These are phyloP conservation scores for Cyprinodon brontotheroides DNA, from an alignment of 2,113 vertebrate species.

Conservation along the genomic window DNA sequence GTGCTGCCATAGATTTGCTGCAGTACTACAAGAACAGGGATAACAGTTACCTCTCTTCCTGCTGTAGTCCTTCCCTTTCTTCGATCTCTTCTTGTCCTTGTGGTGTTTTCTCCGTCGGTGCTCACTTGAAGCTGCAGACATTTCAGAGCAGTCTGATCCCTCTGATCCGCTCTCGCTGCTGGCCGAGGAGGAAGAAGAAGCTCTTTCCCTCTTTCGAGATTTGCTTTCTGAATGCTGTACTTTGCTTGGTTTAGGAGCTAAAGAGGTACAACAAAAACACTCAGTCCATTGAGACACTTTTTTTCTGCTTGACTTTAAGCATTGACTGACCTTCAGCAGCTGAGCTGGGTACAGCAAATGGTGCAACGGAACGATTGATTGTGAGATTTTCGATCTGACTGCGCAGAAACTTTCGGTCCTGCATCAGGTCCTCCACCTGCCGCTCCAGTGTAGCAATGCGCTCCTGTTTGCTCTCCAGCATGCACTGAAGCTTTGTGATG, in stretches of 20 bases:
- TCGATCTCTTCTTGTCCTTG: slow-evolving; percentile 72
- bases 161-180: slow-evolving; percentile 61
- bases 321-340: slow-evolving; percentile 58
- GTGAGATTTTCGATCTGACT: slow-evolving; percentile 80
- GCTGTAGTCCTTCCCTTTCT: slow-evolving; percentile 76
- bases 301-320: rapidly evolving
- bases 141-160: slow-evolving; percentile 53
- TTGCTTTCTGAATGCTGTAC: slow-evolving; percentile 62
- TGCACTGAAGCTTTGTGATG: slow-evolving; percentile 79
- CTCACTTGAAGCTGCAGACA: slow-evolving; percentile 66
- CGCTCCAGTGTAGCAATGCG: slow-evolving; percentile 71
- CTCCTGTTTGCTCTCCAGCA: slow-evolving; percentile 79
- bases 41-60: slow-evolving; percentile 72
- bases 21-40: background rate
- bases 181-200: slow-evolving; percentile 59
- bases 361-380: slow-evolving; percentile 51
- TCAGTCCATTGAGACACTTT: background rate
- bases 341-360: slow-evolving; percentile 49
- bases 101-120: slow-evolving; percentile 69
- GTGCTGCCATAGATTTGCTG: background rate
- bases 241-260: slow-evolving; percentile 58
- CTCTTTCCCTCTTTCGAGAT: slow-evolving; percentile 66
- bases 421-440: slow-evolving; percentile 80
- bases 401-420: slow-evolving; percentile 80
- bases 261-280: background rate